Base-by-base conservation (phyloP, 2,888 invertebrate genomes). In the Archips crataeganus region DNA sequence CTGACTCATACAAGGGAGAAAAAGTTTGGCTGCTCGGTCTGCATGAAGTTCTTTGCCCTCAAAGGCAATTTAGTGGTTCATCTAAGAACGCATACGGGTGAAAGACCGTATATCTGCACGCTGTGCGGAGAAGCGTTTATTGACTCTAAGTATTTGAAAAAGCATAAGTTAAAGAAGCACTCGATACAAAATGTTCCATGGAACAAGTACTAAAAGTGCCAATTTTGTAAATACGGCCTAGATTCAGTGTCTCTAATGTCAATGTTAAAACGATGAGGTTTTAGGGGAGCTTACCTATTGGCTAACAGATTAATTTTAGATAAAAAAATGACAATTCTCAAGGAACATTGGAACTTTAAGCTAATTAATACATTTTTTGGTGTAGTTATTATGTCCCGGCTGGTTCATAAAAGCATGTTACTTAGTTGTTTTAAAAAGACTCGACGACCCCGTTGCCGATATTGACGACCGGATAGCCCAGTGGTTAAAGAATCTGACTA, bases 31-130 rank as follows among this genome's bases (percentile, higher is more conserved):
- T 95, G 95, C 78, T 94, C 95, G 0, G 92, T 94, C 59, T 95
- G 95, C 78, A 92, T 94, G 94, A 95, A 95, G 72, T 95, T 94
- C 84, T 95, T 95, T 82, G 94, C 95, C 0, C 77, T 95, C 3
- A 95, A 95, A 83, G 95, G 95, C 0, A 95, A 95, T 77, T 83
- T 95, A 54, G 94, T 95, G 0, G 94, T 95, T 1, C 95, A 95
- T 80, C 82, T 94, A 61, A 79, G 95, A 4, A 95, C 94, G 0
- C 95, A 95, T 74, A 95, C 95, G 0, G 95, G 95, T 0, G 95
- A 95, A 74, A 76, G 95, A 0, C 95, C 95, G 0, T 95, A 95
- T 79, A 85, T 90, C 0, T 95, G 95, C 77, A 84, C 87, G 0
- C 76, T 92, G 15, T 95, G 95, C 71, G 88, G 86, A 0, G 95